Conservation (phyloP, 2,797 vertebrate species). For the Miichthys miiuy region DNA sequence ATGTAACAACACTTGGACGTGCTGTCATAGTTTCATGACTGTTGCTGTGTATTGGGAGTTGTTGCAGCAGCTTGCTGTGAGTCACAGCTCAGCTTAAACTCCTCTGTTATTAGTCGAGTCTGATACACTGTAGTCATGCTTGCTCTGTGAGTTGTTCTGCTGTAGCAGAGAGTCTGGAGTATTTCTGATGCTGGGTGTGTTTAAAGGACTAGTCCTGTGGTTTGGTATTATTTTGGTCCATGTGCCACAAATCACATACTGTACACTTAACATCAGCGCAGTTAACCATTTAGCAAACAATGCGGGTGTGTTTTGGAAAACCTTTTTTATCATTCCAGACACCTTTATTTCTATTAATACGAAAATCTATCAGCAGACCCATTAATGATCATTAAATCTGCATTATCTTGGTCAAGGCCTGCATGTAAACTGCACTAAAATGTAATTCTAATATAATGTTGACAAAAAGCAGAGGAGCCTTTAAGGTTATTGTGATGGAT, state of each 20-base stretch:
- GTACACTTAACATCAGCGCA: not conserved
- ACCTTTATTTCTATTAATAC: not conserved
- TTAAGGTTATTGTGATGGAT: not conserved
- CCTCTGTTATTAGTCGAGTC: conserved; percentile 34
- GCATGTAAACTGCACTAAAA: not conserved
- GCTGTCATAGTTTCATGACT: conserved; percentile 20
- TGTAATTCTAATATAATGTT: not conserved
- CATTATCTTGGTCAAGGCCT: not conserved
- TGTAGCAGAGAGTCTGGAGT: not conserved
- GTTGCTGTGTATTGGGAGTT: conserved; percentile 22
- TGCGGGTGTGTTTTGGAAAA: not conserved
- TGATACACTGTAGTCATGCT: conserved; percentile 20
- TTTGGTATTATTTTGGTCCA: conserved; percentile 1
- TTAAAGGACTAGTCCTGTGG: not conserved
- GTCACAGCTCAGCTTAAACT: conserved; percentile 48
- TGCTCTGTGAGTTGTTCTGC: conserved; percentile 5
- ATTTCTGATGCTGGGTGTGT: conserved; percentile 1
- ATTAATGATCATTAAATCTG: not conserved
- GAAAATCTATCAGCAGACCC: not conserved
- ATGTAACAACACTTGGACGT: conserved; percentile 6
- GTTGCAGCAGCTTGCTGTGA: conserved; percentile 31
- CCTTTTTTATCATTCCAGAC: not conserved
- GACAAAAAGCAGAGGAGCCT: too few relatives aligned
- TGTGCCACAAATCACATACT: not conserved
- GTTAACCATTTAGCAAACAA: not conserved